Evolutionary conservation across 2,888 invertebrate genomes (phyloP), one percentile per base, ranked within the genome.

Genomic region (Ochropacha duplaris): DNA sequence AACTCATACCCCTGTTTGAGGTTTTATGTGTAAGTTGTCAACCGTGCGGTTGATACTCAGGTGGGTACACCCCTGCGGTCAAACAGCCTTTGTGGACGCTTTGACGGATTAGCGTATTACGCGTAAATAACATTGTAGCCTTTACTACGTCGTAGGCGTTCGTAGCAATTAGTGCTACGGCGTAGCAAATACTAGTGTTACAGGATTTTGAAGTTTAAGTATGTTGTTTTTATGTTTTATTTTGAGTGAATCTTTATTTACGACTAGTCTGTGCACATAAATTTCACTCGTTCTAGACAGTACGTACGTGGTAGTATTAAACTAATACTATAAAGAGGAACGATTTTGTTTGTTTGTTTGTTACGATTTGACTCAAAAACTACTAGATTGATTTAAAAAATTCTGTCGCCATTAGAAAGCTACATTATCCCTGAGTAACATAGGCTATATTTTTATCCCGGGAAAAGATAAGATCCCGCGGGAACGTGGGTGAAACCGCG

Each of bases 21-120:
- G 36, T 56, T 56, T 50, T 36, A 50, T 56, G 36, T 56, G 50
- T 22, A 56, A 56, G 55, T 56, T 56, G 55, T 34, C 50, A 56
- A 12, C 50, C 55, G 36, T 56, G 55, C 50, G 55, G 55, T 50
- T 3, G 36, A 4, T 26, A 31, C 52, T 14, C 52, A 52, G 52
- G 52, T 52, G 52, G 9, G 19, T 19, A 44, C 44, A 44, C 44
- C 52, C 52, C 52, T 51, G 51, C 51, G 31, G 52, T 52, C 31
- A 44, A 19, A 16, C 19, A 14, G 34, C 52, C 52, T 52, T 52
- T 52, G 52, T 52, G 44, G 14, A 52, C 22, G 52, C 52, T 52
- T 31, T 52, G 52, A 52, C 34, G 52, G 52, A 52, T 52, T 52
- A 52, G 1, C 31, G 34, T 34, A 52, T 52, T 34, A 52, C 52